Base-by-base conservation (phyloP, 2,888 invertebrate species). In the Cheilosia urbana region DNA sequence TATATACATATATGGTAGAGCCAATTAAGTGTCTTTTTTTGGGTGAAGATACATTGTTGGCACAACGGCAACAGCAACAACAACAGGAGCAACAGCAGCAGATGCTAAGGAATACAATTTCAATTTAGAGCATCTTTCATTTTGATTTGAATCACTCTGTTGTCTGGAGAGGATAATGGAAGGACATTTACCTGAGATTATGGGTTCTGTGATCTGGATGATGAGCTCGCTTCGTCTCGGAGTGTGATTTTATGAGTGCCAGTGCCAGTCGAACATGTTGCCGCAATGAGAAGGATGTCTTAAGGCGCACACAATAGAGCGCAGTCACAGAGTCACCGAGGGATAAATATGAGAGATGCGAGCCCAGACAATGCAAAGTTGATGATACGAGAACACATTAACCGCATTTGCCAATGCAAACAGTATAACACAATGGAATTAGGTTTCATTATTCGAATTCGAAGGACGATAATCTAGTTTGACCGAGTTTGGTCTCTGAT, bases 61-160 rank as follows among this genome's bases (percentile, higher is more conserved):
- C 79, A 69, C 73, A 84, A 84, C 80, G 80, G 60, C 65, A 75
- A 60, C 65, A 75, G 69, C 73, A 30, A 30, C 30, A 30, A 65
- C 65, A 75, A 75, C 79, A 69, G 51, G 27, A 84, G 57, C 71
- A 60, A 17, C 57, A 79, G 27, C 66, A 71, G 85, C 81, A 81
- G 85, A 80, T 85, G 85, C 37, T 69, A 68, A 58, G 55, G 58
- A 81, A 77, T 81, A 77, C 81, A 66, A 80, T 85, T 76, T 73
- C 68, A 85, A 85, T 85, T 85, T 81, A 72, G 81, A 85, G 81
- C 85, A 85, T 85, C 76, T 85, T 81, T 66, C 81, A 65, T 57
- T 85, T 76, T 76, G 53, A 84, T 75, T 84, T 76, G 71, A 80
- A 62, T 62, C 78, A 72, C 24, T 40, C 17, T 69, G 72, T 80